phyloP scores from a whole-genome alignment of 2,113 vertebrate genomes.

The Lampris incognitus region DNA sequence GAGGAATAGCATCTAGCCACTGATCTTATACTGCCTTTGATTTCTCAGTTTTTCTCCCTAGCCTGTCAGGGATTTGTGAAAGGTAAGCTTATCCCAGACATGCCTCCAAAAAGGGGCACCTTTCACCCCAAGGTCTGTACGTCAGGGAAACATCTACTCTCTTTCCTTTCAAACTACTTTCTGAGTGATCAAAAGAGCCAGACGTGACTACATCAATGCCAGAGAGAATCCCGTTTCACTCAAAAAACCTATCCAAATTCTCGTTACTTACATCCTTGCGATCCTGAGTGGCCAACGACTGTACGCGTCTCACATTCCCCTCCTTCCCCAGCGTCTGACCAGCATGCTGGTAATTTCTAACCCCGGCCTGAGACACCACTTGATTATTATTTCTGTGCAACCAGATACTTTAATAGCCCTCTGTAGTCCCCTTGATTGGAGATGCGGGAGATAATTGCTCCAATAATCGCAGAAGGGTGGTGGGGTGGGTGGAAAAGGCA shows the following conservation, averaged over 20 bases:
- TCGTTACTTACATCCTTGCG: conserved; percentile 20
- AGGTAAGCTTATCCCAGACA: conserved; percentile 25
- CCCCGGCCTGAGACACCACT: conserved; percentile 66
- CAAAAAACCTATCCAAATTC: conserved; percentile 36
- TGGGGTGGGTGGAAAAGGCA: conserved; percentile 8
- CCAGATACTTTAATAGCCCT: conserved; percentile 82
- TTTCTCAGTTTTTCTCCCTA: background rate
- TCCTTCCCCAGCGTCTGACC: conserved; percentile 61
- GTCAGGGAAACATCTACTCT: conserved; percentile 32
- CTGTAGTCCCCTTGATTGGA: conserved; percentile 78
- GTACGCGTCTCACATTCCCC: conserved; percentile 67
- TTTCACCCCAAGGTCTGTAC: conserved; percentile 30
- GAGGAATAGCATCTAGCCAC: background rate
- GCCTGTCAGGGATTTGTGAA: conserved; percentile 13
- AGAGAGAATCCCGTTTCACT: conserved; percentile 48
- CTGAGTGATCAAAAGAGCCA: conserved; percentile 58
- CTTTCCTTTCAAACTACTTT: conserved; percentile 42
- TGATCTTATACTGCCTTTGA: conserved; percentile 6
- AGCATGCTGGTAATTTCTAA: conserved; percentile 66
- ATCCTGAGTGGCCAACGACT: conserved; percentile 56
- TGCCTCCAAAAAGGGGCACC: conserved; percentile 16
- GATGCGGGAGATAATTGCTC: conserved; percentile 79
- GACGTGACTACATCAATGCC: conserved; percentile 37
- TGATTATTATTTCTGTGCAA: conserved; percentile 83
- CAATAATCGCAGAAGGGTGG: conserved; percentile 66